Evolutionary conservation across 2,888 invertebrate species (phyloP), one percentile per base, ranked within the genome.

Genomic region (Melieria picta): DNA sequence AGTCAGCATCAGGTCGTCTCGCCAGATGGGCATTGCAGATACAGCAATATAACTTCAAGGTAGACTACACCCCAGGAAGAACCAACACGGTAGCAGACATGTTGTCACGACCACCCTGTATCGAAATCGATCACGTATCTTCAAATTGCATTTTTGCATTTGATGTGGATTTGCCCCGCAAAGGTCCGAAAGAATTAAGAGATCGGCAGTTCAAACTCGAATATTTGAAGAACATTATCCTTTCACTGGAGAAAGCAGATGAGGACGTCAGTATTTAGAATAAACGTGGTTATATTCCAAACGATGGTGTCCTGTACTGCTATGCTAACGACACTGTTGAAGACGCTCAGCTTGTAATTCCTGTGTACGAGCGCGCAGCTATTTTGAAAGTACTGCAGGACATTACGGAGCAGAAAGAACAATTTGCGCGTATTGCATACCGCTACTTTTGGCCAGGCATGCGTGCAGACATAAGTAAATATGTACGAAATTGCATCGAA

Each of bases 11-110:
- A 5, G 86, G 86, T 6, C 72, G 88, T 62, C 75, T 89, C 0
- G 85, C 83, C 0, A 72, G 88, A 50, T 89, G 88, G 88, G 85
- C 84, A 1, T 57, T 88, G 5, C 75, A 71, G 50, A 76, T 89
- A 1, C 85, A 87, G 73, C 76, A 79, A 3, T 87, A 81, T 71
- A 80, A 87, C 45, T 74, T 87, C 6, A 75, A 78, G 0, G 80
- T 87, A 3, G 76, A 79, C 7, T 87, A 88, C 70, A 74, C 79
- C 1, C 84, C 83, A 0, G 87, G 88, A 1, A 81, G 76, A 50
- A 71, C 16, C 5, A 71, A 73, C 16, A 16, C 60, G 4, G 48
- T 68, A 1, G 73, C 73, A 4, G 74, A 76, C 62, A 56, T 55
- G 65, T 55, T 76, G 0, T 74, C 74, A 4, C 60, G 74, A 30